A percentile compares a stretch with the other conserved stretches of the same genome.
These are phyloP conservation scores for Acestrorhynchus altus DNA, from an alignment of 2,797 vertebrate genomes.

Conservation along the genomic window DNA sequence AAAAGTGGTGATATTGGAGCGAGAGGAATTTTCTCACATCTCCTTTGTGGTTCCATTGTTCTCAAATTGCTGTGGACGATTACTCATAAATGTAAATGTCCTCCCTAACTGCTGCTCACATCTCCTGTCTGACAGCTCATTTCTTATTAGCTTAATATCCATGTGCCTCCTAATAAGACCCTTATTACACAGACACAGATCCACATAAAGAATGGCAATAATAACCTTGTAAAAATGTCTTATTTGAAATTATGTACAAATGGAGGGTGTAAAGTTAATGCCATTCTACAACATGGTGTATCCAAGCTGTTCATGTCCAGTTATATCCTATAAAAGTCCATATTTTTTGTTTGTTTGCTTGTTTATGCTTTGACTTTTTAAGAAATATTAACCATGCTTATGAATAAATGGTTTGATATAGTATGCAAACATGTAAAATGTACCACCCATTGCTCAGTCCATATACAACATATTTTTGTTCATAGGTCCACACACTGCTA, in stretches of 20 bases:
- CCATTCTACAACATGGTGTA: neutral
- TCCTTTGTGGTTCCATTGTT: neutral
- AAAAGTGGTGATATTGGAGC: too few relatives aligned
- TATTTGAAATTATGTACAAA: neutral
- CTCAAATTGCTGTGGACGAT: neutral
- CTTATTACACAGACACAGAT: neutral
- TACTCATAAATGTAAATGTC: neutral
- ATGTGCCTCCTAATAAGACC: neutral
- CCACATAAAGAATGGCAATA: neutral
- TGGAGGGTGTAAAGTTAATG: neutral
- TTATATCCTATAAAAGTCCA: too few relatives aligned
- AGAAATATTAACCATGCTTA: too few relatives aligned
- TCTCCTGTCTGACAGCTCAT: neutral
- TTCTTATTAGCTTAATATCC: neutral
- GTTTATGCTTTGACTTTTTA: too few relatives aligned
- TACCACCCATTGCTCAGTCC: too few relatives aligned
- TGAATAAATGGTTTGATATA: too few relatives aligned
- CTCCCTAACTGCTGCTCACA: neutral
- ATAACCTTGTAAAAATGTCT: neutral
- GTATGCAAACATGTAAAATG: too few relatives aligned
- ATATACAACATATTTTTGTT: too few relatives aligned
- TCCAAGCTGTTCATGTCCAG: too few relatives aligned
- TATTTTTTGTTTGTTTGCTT: too few relatives aligned
- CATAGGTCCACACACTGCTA: too few relatives aligned
- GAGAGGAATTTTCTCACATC: neutral